Conservation (phyloP, 2,113 vertebrate genomes). For the Xiphias gladius region DNA sequence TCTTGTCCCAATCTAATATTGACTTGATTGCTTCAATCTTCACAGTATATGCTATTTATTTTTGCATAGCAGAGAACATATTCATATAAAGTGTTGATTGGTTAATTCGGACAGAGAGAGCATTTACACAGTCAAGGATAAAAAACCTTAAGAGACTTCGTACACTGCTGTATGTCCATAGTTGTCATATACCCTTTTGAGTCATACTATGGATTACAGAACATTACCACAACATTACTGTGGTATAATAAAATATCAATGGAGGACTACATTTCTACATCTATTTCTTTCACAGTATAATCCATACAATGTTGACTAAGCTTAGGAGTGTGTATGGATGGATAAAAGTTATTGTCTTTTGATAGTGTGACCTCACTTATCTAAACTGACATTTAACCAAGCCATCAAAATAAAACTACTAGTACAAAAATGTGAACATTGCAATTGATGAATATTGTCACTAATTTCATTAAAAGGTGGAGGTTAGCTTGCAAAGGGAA, state of each 20-base stretch:
- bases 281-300: conserved; percentile 61
- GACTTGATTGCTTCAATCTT: conserved; percentile 85
- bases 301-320: conserved; percentile 5
- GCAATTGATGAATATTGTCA: conserved; percentile 15
- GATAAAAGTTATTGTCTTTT: not conserved
- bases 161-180: conserved; percentile 75
- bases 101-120: conserved; percentile 64
- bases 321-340: not conserved
- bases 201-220: conserved; percentile 67
- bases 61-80: conserved; percentile 88
- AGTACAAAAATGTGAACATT: conserved; percentile 9
- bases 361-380: not conserved
- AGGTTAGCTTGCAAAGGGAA: not conserved
- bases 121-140: conserved; percentile 55
- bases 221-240: conserved; percentile 69
- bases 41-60: conserved; percentile 88
- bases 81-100: conserved; percentile 76
- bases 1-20: conserved; percentile 85
- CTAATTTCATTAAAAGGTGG: not conserved
- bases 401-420: conserved; percentile 31
- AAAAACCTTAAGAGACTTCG: conserved; percentile 49
- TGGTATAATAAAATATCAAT: conserved; percentile 76
- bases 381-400: conserved; percentile 16
- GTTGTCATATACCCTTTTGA: conserved; percentile 71
- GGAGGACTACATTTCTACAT: conserved; percentile 57